phyloP scores from a whole-genome alignment of 2,888 invertebrate genomes.

The Cephus pygmeus region DNA sequence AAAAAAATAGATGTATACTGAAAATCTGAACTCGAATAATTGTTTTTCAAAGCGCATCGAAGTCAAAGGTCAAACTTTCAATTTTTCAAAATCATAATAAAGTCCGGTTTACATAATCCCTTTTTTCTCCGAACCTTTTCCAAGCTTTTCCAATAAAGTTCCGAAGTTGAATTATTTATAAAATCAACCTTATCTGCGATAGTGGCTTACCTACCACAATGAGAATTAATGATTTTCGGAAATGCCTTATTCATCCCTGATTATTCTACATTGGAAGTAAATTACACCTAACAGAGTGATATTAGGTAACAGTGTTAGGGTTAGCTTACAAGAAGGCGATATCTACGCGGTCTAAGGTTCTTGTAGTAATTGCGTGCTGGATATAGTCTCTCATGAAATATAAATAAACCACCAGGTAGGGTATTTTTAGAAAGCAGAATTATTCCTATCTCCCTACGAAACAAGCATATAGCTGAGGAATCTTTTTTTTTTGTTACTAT shows the following conservation, averaged over 20 bases:
- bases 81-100: neutral
- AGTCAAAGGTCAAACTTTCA: neutral
- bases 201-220: neutral
- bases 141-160: neutral
- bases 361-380: neutral
- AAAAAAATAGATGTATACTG: too few relatives aligned
- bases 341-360: neutral
- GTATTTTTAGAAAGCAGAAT: conserved; percentile 11
- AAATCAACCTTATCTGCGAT: neutral
- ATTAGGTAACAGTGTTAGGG: neutral
- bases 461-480: neutral
- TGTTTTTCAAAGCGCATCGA: neutral
- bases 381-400: conserved; percentile 16
- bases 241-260: neutral
- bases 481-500: neutral
- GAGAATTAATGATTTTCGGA: neutral
- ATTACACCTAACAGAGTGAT: neutral
- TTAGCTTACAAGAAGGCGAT: neutral
- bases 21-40: too few relatives aligned
- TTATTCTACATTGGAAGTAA: neutral
- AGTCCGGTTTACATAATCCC: neutral
- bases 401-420: neutral
- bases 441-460: neutral
- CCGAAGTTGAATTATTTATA: neutral
- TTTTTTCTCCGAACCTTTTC: neutral